phyloP scores from a whole-genome alignment of 2,797 vertebrate species.

The Emydoidea blandingii region DNA sequence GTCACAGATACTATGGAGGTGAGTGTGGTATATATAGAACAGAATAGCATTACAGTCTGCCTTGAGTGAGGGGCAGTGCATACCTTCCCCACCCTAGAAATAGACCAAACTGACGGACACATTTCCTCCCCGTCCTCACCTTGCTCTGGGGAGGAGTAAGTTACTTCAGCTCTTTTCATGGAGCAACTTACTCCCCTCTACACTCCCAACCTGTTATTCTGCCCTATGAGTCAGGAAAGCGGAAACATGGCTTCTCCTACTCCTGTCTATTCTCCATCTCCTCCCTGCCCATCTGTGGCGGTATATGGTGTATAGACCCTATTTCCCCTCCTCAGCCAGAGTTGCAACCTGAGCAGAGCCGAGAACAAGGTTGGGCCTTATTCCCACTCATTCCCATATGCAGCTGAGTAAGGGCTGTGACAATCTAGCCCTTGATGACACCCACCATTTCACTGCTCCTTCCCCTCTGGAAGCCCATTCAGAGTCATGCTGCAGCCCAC shows the following conservation, averaged over 20 bases:
- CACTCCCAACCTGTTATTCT: background rate
- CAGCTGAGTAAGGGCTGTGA: background rate
- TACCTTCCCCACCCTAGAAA: background rate
- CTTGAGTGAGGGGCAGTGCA: rapidly evolving
- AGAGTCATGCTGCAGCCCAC: background rate
- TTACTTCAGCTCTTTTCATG: background rate
- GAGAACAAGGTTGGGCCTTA: background rate
- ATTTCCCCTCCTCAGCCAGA: background rate
- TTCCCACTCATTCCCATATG: rapidly evolving
- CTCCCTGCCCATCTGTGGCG: background rate
- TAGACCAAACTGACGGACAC: background rate
- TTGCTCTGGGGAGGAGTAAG: background rate
- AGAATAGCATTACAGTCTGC: rapidly evolving
- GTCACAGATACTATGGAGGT: background rate
- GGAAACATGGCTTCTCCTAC: background rate
- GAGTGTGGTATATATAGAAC: background rate
- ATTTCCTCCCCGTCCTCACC: background rate
- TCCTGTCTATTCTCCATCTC: background rate
- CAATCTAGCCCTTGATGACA: background rate
- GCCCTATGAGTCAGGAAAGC: background rate
- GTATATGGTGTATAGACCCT: background rate
- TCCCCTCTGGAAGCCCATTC: background rate
- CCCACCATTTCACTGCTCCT: background rate
- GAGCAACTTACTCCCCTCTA: background rate
- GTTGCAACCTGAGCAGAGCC: background rate